A percentile compares a stretch with the other conserved stretches of the same genome.
Evolutionary conservation across 2,797 vertebrate genomes (phyloP).

Genomic region (Alca torda): DNA sequence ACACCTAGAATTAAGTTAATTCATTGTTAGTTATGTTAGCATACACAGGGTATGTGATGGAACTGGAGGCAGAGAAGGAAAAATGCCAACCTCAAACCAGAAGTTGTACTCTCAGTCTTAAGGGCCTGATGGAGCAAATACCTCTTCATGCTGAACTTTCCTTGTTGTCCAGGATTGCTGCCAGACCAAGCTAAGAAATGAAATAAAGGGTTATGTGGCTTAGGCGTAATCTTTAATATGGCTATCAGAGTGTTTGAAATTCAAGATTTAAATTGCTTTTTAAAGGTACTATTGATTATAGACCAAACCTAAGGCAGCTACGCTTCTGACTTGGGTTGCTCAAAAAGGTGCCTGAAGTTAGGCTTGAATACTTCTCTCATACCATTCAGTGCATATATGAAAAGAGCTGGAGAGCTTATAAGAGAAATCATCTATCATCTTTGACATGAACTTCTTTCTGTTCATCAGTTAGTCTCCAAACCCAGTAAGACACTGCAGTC

Average conservation of each 20-base stretch:
- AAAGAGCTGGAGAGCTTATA: background rate
- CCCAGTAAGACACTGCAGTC: background rate
- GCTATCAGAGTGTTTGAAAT: background rate
- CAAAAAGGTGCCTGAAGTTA: background rate
- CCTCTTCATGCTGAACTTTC: background rate
- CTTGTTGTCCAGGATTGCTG: background rate
- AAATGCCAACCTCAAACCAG: background rate
- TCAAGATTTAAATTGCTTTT: background rate
- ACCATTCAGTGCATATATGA: background rate
- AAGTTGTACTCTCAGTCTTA: background rate
- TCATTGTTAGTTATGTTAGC: background rate
- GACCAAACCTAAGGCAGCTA: background rate
- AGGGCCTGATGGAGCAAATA: background rate
- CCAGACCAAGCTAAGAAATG: background rate
- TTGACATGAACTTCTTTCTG: background rate
- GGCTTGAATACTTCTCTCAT: background rate
- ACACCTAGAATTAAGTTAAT: background rate
- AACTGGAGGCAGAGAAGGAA: background rate
- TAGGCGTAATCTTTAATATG: background rate
- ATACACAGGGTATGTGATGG: background rate
- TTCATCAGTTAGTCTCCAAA: background rate
- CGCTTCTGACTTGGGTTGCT: background rate
- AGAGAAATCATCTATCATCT: background rate
- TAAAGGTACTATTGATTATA: background rate
- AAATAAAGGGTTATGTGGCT: background rate